Evolutionary conservation across 92 coral and sea anemone species (phyloP), one percentile per base, ranked within the genome.

Genomic region (Bergia puertoricense): DNA sequence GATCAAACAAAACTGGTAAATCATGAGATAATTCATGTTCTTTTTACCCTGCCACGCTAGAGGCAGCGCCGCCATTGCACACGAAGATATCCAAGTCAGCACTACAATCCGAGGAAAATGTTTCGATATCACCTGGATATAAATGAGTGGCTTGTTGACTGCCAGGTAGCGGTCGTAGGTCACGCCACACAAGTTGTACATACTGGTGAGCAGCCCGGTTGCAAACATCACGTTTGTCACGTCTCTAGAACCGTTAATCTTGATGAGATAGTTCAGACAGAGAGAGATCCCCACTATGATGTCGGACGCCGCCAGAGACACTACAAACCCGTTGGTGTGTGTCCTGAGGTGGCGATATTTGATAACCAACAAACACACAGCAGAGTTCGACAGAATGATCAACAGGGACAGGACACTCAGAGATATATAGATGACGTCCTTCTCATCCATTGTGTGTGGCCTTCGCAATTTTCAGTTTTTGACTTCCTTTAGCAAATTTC

Each of bases 101-200:
- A 56, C 83, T 7, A 86, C 76, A 41, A 74, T 69, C 23, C 88
- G 81, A 45, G 89, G 88, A 22, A 88, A 80, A 22, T 79, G 86
- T 8, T 77, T 81, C 45, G 92, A 80, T 42, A 90, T 81, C 3
- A 90, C 88, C 30, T 79, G 50, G 66, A 71, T 43, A 65, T 90
- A 90, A 66, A 89, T 85, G 39, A 90, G 85, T 2, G 92, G 92
- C 44, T 90, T 54, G 59, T 80, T 22, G 6, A 90, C 89, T 14
- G 92, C 92, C 14, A 86, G 90, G 46, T 90, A 90, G 2, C 92
- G 92, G 72, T 90, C 92, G 78, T 90, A 90, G 0, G 92, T 90
- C 20, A 90, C 90, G 14, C 92, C 88, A 38, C 92, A 90, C 15
- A 90, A 80, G 79, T 90, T 90, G n/a, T 81, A 86, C 69, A 90